phyloP scores from a whole-genome alignment of 2,888 invertebrate species.

The Andrena chrysosceles region DNA sequence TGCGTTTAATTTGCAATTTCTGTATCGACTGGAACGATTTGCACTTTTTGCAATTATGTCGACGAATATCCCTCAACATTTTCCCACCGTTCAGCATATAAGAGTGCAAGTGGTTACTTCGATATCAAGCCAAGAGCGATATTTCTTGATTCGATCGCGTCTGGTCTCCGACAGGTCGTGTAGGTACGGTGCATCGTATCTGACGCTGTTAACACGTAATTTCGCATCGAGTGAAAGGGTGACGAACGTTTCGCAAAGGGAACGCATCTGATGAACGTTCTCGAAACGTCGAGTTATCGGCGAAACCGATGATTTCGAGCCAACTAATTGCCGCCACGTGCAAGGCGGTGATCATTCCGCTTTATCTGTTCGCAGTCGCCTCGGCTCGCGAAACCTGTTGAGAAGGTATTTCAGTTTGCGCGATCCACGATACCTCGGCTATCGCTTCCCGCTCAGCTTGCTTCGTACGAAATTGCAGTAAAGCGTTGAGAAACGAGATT shows the following conservation, averaged over 20 bases:
- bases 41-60: not conserved
- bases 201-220: constrained; percentile 27
- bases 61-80: not conserved
- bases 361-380: constrained; percentile 23
- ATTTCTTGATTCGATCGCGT: constrained; percentile 1
- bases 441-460: constrained; percentile 19
- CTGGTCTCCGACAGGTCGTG: constrained; percentile 5
- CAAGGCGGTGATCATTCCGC: constrained; percentile 23
- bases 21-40: not conserved
- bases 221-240: constrained; percentile 50
- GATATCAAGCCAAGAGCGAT: not conserved
- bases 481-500: constrained; percentile 37
- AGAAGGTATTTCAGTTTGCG: constrained; percentile 34
- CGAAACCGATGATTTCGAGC: constrained; percentile 24
- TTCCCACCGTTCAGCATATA: not conserved
- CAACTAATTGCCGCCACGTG: constrained; percentile 51
- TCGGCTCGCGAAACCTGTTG: constrained; percentile 48
- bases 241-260: constrained; percentile 54
- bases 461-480: not conserved
- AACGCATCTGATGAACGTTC: constrained; percentile 21
- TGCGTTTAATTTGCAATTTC: not conserved
- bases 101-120: constrained; percentile 6
- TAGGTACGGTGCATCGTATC: constrained; percentile 3
- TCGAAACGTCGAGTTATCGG: constrained; percentile 20
- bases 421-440: constrained; percentile 30